Evolutionary conservation across 1,140 invertebrate genomes (phyloP).

Genomic region (Drosophila obscura): DNA sequence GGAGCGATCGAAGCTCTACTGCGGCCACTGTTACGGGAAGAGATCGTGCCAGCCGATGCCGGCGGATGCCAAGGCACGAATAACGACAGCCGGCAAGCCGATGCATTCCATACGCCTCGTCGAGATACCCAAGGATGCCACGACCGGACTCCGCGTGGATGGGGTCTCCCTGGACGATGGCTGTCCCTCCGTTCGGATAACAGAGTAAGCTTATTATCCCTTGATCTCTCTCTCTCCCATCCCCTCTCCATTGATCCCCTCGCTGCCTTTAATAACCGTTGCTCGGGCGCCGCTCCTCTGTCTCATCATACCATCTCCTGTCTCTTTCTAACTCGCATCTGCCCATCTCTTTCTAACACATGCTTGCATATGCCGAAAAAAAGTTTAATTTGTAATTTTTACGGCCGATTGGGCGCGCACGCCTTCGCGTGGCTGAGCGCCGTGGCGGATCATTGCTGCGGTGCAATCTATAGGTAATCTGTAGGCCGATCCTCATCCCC

Average conservation of each 20-base stretch:
- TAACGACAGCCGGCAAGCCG: constrained; percentile 84
- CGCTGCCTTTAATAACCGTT: too few relatives aligned
- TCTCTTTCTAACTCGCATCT: neutral
- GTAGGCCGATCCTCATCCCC: neutral
- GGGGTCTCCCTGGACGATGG: constrained; percentile 82
- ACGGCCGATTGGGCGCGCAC: constrained; percentile 75
- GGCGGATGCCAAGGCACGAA: constrained; percentile 55
- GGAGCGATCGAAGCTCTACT: constrained; percentile 94
- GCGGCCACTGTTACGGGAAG: constrained; percentile 87
- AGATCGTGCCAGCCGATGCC: constrained; percentile 74
- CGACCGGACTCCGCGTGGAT: constrained; percentile 86
- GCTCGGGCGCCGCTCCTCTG: neutral
- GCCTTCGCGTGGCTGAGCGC: constrained; percentile 78
- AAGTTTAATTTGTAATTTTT: constrained; percentile 80
- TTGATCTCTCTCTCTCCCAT: neutral
- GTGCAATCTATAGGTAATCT: constrained; percentile 79
- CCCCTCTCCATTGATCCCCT: constrained; percentile 3
- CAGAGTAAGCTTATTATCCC: constrained; percentile 58
- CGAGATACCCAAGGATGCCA: constrained; percentile 87
- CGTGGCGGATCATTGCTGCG: constrained; percentile 81
- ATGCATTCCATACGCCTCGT: constrained; percentile 92
- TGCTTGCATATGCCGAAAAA: constrained; percentile 18
- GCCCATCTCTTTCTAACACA: constrained; percentile 28
- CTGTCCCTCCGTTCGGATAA: constrained; percentile 79
- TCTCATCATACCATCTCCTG: neutral